Percentiles rank a stretch among this genome's conserved stretches.
Conservation (phyloP, 2,888 invertebrate genomes). For the Chironomus tentans region DNA sequence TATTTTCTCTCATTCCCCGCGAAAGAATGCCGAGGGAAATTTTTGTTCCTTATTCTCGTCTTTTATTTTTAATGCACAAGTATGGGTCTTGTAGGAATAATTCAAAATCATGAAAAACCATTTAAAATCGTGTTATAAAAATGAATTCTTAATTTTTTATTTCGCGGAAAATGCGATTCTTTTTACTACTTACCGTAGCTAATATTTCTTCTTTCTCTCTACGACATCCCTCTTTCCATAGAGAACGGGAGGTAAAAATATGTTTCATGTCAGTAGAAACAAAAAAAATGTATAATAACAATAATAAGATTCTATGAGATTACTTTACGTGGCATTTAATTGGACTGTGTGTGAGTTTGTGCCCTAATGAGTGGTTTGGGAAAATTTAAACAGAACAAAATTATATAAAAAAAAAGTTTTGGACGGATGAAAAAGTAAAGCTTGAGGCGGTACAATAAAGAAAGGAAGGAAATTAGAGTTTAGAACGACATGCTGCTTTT, state of each 20-base stretch:
- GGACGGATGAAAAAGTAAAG: too few relatives aligned
- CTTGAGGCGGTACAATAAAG: too few relatives aligned
- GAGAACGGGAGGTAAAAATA: background rate
- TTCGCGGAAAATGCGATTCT: slow-evolving; percentile 13
- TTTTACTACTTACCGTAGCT: background rate
- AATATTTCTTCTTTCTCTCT: background rate
- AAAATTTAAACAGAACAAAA: background rate
- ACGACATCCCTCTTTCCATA: background rate
- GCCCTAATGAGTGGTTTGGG: slow-evolving; percentile 25
- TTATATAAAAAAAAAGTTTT: background rate
- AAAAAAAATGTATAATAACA: background rate
- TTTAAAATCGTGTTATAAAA: slow-evolving; percentile 19
- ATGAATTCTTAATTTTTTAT: slow-evolving; percentile 26
- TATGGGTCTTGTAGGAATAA: slow-evolving; percentile 22
- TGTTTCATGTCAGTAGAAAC: background rate
- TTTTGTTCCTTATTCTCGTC: background rate
- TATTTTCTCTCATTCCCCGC: background rate
- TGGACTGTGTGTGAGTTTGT: slow-evolving; percentile 4
- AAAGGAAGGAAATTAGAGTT: too few relatives aligned
- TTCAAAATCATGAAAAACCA: slow-evolving; percentile 27
- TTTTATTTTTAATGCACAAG: background rate
- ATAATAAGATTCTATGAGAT: slow-evolving; percentile 11
- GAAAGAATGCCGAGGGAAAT: background rate
- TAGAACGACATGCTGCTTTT: too few relatives aligned
- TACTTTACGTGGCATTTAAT: slow-evolving; percentile 16